Percentiles rank a stretch among this genome's conserved stretches.
Evolutionary conservation across 2,888 invertebrate genomes (phyloP).

Genomic region (Napeogenes inachia): DNA sequence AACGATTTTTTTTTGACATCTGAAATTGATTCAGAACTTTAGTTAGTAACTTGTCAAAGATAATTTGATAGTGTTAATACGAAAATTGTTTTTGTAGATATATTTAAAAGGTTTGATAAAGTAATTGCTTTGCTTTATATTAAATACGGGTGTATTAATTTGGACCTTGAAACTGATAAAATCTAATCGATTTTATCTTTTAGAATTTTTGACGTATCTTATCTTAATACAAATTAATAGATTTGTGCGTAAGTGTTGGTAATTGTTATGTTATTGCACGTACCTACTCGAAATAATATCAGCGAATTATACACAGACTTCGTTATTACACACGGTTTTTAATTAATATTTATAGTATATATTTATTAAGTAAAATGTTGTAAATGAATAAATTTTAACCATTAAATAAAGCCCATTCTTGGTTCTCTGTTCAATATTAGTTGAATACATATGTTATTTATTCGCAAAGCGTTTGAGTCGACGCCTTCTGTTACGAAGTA

Average conservation of each 20-base stretch:
- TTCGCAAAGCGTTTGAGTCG: conserved; percentile 30
- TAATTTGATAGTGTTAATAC: too few species aligned
- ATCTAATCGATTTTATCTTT: conserved; percentile 45
- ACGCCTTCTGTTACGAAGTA: conserved; percentile 26
- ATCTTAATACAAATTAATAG: conserved; percentile 52
- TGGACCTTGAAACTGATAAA: conserved; percentile 35
- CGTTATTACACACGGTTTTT: too few species aligned
- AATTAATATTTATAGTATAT: background rate
- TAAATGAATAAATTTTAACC: background rate
- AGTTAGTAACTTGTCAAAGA: too few species aligned
- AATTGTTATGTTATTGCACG: conserved; percentile 14
- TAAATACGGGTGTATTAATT: conserved; percentile 28
- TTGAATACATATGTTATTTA: conserved; percentile 32
- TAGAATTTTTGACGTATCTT: conserved; percentile 45
- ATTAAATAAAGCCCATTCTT: conserved; percentile 34
- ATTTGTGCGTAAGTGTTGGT: conserved; percentile 35
- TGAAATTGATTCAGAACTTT: too few species aligned
- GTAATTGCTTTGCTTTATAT: conserved; percentile 14
- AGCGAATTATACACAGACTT: too few species aligned
- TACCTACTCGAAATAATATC: too few species aligned
- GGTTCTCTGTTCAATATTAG: conserved; percentile 23
- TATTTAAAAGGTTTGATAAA: conserved; percentile 23
- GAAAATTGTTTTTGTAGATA: conserved; percentile 17
- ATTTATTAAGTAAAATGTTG: background rate
- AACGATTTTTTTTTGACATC: too few species aligned